Evolutionary conservation across 1,140 invertebrate genomes (phyloP), one percentile per base, ranked within the genome.

Genomic region (Zophobas morio): DNA sequence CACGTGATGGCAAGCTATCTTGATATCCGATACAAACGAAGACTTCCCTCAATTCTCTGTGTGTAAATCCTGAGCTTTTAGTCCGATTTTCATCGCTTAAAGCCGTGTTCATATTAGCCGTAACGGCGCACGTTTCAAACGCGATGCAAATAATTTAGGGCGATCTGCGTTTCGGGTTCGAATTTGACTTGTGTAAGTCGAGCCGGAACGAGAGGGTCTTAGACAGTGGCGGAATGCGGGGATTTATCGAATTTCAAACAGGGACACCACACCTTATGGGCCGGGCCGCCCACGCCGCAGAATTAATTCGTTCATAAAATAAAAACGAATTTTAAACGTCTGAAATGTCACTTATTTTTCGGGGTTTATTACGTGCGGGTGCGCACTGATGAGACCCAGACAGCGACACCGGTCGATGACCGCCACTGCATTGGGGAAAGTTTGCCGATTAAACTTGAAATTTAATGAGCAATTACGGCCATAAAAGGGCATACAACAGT

Each of bases 11-110:
- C 60, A 66, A 66, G n/a, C 60, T 66, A 66, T 66, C 60, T 66
- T 66, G 60, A 66, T 66, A 66, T 66, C 60, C 60, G 60, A 66
- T 66, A 66, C 60, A 66, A 66, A 66, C 60, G 60, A 66, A 66
- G 60, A 66, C 60, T 66, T 66, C 39, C 60, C 60, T 66, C 60
- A 66, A 66, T 66, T 66, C 60, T 40, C 60, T 66, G 37, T 66
- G 60, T 66, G 60, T 66, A 66, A 66, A 66, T 66, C 60, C 60
- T 66, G 60, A 66, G 60, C 60, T 66, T 66, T 66, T 66, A 66
- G 60, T 42, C 60, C 60, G 39, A 66, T 66, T 66, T 66, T 66
- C 60, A 66, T 66, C 60, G 60, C 60, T 66, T 66, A 42, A 66
- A 66, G 60, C 60, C 39, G 60, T 36, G 60, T 66, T 66, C 60